phyloP scores from a whole-genome alignment of 2,888 invertebrate genomes.

The Patella ulyssiponensis region DNA sequence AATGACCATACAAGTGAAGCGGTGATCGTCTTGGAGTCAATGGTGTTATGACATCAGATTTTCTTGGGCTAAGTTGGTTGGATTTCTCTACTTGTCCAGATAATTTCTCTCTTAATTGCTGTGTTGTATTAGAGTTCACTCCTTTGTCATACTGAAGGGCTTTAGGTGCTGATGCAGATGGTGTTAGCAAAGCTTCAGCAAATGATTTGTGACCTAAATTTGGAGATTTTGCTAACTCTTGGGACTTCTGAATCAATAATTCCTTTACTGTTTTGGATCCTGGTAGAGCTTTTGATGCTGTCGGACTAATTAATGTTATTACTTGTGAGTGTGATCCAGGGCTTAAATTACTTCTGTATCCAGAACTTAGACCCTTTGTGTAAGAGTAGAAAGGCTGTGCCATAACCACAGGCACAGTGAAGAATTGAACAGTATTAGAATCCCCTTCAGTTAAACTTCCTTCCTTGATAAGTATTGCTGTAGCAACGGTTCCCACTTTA shows the following conservation, averaged over 20 bases:
- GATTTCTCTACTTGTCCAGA: slow-evolving; percentile 13
- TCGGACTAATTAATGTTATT: neutral
- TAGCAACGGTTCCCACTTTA: neutral
- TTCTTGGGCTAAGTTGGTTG: neutral
- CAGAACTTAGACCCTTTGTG: slow-evolving; percentile 10
- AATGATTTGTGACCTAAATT: neutral
- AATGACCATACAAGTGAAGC: slow-evolving; percentile 50
- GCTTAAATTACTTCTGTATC: slow-evolving; percentile 15
- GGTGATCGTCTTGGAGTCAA: slow-evolving; percentile 22
- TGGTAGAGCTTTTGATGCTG: neutral
- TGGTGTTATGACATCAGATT: slow-evolving; percentile 1
- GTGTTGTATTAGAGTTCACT: slow-evolving; percentile 16
- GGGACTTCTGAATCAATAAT: neutral
- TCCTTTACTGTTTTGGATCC: slow-evolving; percentile 3
- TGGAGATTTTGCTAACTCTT: neutral
- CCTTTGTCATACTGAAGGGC: slow-evolving; percentile 28
- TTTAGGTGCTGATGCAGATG: neutral
- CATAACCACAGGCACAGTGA: slow-evolving; percentile 48
- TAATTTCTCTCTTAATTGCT: slow-evolving; percentile 28
- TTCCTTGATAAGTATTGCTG: slow-evolving; percentile 1
- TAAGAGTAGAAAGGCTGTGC: slow-evolving; percentile 40
- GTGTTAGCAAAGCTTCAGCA: neutral
- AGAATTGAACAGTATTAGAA: neutral
- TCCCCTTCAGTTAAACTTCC: neutral
- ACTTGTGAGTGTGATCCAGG: neutral